Percentiles rank a stretch among this genome's conserved stretches.
These are phyloP conservation scores for Sturnus vulgaris DNA, from an alignment of 2,113 vertebrate species.

Conservation along the genomic window DNA sequence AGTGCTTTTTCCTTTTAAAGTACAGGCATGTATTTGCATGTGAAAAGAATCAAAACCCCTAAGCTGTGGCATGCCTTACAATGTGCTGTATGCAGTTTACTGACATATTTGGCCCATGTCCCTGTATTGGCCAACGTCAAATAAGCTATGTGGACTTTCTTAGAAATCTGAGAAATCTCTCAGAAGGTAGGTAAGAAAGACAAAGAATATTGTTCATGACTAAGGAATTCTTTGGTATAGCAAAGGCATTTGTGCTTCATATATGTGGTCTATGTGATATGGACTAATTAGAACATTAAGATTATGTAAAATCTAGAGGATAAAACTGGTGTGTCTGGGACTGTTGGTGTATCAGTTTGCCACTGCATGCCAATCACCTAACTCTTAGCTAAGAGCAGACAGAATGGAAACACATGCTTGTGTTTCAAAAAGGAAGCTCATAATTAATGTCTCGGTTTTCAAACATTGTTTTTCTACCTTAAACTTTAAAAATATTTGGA, in stretches of 20 bases:
- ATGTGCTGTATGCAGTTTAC: not conserved
- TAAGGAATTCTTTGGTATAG: not conserved
- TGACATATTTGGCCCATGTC: not conserved
- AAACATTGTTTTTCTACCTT: not conserved
- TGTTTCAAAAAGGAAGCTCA: not conserved
- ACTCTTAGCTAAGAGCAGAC: not conserved
- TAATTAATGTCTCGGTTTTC: not conserved
- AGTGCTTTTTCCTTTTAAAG: not conserved
- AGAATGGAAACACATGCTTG: not conserved
- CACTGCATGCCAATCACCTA: not conserved
- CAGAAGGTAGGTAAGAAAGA: not conserved
- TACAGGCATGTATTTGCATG: not conserved
- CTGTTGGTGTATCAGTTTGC: not conserved
- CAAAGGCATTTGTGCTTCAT: not conserved
- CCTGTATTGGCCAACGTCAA: not conserved
- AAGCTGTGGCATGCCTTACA: not conserved
- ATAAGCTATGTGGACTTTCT: not conserved
- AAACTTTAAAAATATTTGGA: not conserved
- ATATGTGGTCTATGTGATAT: not conserved
- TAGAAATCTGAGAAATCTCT: not conserved
- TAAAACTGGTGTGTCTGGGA: not conserved
- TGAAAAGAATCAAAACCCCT: not conserved
- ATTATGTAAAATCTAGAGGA: not conserved
- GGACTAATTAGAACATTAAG: not conserved
- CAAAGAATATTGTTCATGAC: not conserved